Conservation (phyloP, 2,888 invertebrate species). For the Drosophila affinis region DNA sequence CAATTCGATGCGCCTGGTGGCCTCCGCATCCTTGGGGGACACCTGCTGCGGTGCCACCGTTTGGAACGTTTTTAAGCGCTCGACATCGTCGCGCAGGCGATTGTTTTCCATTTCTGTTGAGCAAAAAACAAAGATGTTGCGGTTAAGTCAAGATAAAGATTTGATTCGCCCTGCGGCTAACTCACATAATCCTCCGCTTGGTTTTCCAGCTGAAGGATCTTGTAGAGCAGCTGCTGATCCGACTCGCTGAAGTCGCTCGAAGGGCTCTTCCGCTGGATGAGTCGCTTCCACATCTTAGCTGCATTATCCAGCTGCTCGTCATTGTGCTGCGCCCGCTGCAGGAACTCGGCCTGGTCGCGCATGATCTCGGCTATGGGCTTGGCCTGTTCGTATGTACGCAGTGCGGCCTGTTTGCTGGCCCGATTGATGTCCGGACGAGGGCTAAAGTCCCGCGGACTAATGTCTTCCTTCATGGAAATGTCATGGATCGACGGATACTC, state of each 20-base stretch:
- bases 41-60: conserved; percentile 83
- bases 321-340: conserved; percentile 85
- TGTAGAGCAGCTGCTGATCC: conserved; percentile 86
- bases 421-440: conserved; percentile 84
- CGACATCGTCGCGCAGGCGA: conserved; percentile 85
- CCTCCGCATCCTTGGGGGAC: conserved; percentile 72
- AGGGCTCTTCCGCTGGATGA: not conserved
- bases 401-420: conserved; percentile 85
- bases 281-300: conserved; percentile 85
- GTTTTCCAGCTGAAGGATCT: conserved; percentile 86
- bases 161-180: not conserved
- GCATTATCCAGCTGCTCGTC: conserved; percentile 86
- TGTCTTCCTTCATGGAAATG: conserved; percentile 83
- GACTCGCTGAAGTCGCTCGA: not conserved
- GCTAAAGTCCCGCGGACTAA: conserved; percentile 54
- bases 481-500: conserved; percentile 86
- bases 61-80: conserved; percentile 85
- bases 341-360: conserved; percentile 85
- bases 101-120: conserved; percentile 86
- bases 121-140: not conserved
- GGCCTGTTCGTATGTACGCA: conserved; percentile 84
- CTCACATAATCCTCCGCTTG: conserved; percentile 86
- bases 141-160: not conserved
- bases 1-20: conserved; percentile 85
- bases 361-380: conserved; percentile 85